phyloP scores from a whole-genome alignment of 2,888 invertebrate genomes.

The Conchocele bisecta region DNA sequence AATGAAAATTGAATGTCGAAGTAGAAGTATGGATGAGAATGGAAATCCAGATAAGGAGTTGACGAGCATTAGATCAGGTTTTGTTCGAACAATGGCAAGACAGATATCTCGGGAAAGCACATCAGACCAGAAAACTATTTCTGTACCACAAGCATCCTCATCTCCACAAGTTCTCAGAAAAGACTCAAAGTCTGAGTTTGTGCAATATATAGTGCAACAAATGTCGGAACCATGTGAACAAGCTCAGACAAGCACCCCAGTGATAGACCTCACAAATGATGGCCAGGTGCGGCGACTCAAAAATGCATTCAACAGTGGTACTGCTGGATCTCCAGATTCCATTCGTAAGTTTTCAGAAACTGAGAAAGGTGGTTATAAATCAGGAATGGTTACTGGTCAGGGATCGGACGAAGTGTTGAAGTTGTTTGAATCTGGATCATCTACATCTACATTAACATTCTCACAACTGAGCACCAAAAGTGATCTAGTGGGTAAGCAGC shows the following conservation, averaged over 20 bases:
- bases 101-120: slow-evolving; percentile 75
- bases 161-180: slow-evolving; percentile 18
- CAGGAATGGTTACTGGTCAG: slow-evolving; percentile 27
- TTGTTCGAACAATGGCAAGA: slow-evolving; percentile 74
- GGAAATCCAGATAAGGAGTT: slow-evolving; percentile 63
- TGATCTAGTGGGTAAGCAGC: slow-evolving; percentile 53
- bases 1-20: slow-evolving; percentile 64
- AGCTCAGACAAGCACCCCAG: slow-evolving; percentile 50
- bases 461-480: slow-evolving; percentile 49
- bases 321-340: slow-evolving; percentile 53
- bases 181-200: slow-evolving; percentile 70
- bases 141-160: slow-evolving; percentile 21
- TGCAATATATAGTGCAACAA: slow-evolving; percentile 69
- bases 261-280: slow-evolving; percentile 74
- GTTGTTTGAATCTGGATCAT: slow-evolving; percentile 59
- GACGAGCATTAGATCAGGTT: slow-evolving; percentile 72
- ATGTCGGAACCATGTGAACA: slow-evolving; percentile 68
- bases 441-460: slow-evolving; percentile 61
- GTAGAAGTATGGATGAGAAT: slow-evolving; percentile 61
- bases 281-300: slow-evolving; percentile 70
- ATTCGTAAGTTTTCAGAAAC: slow-evolving; percentile 59
- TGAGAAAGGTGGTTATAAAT: slow-evolving; percentile 25
- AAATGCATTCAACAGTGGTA: slow-evolving; percentile 64
- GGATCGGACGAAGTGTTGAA: slow-evolving; percentile 48
- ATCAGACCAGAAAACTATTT: slow-evolving; percentile 60